Percentiles rank a stretch among this genome's conserved stretches.
These are phyloP conservation scores for Agrochola circellaris DNA, from an alignment of 2,888 invertebrate species.

Conservation along the genomic window DNA sequence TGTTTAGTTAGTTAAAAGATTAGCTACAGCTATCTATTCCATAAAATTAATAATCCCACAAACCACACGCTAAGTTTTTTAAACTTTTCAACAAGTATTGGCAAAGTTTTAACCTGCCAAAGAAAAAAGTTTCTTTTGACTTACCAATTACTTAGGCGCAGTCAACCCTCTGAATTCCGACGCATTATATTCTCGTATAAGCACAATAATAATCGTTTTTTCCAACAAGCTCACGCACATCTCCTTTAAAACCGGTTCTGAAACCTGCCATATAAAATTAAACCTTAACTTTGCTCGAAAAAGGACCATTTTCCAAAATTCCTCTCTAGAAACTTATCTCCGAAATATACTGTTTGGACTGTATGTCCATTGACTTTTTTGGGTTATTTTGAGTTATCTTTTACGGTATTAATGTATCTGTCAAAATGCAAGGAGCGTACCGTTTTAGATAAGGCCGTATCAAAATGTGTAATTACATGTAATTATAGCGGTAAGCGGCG, in stretches of 20 bases:
- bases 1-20: constrained; percentile 46
- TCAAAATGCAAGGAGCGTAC: constrained; percentile 62
- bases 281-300: constrained; percentile 46
- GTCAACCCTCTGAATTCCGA: constrained; percentile 77
- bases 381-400: constrained; percentile 64
- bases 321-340: constrained; percentile 50
- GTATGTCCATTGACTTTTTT: constrained; percentile 67
- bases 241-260: constrained; percentile 78
- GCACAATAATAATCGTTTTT: constrained; percentile 84
- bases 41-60: constrained; percentile 50
- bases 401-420: constrained; percentile 65
- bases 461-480: constrained; percentile 49
- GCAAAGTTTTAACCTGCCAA: constrained; percentile 59
- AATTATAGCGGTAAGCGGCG: constrained; percentile 31
- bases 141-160: constrained; percentile 73
- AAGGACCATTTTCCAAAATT: constrained; percentile 49
- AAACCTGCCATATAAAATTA: constrained; percentile 48
- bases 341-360: constrained; percentile 68
- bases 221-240: constrained; percentile 83
- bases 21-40: constrained; percentile 32
- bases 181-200: constrained; percentile 71
- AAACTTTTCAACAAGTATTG: constrained; percentile 39
- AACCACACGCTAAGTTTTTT: constrained; percentile 50
- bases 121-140: constrained; percentile 65
- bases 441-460: constrained; percentile 61